Conservation (phyloP, 2,797 vertebrate species). For the Gallinago solitaria region DNA sequence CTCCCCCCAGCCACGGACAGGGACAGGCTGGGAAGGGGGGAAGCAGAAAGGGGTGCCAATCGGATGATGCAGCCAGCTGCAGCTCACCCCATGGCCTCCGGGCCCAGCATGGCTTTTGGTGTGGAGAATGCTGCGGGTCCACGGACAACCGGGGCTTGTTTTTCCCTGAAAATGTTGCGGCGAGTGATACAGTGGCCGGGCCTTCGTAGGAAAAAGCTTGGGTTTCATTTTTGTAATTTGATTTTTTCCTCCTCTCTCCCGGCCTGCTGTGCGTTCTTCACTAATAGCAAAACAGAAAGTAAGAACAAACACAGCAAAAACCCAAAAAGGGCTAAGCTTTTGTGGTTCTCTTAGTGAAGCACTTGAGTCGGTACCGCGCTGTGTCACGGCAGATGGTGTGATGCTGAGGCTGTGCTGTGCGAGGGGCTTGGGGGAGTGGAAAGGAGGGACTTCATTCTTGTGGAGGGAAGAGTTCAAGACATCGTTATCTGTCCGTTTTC, state of each 20-base stretch:
- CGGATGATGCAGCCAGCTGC: not conserved
- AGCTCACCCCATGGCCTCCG: not conserved
- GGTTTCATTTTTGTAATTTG: not conserved
- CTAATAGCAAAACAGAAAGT: not conserved
- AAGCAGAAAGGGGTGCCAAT: not conserved
- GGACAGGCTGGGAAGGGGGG: not conserved
- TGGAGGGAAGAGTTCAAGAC: not conserved
- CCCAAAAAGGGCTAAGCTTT: not conserved
- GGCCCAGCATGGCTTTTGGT: not conserved
- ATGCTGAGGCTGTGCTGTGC: not conserved
- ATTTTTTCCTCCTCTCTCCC: not conserved
- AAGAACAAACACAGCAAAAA: constrained; percentile 3
- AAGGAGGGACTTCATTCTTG: not conserved
- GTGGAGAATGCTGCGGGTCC: accelerated
- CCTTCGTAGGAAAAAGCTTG: not conserved
- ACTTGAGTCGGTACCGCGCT: not conserved
- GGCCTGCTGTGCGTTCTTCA: not conserved
- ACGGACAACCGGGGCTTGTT: not conserved
- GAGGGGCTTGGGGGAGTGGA: not conserved
- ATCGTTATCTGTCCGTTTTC: not conserved
- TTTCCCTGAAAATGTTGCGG: not conserved
- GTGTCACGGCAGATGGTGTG: not conserved
- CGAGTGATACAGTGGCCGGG: not conserved
- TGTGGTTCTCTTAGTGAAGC: not conserved
- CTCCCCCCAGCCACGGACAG: not conserved